Evolutionary conservation across 2,797 vertebrate species (phyloP).

Genomic region (Acipenser ruthenus): DNA sequence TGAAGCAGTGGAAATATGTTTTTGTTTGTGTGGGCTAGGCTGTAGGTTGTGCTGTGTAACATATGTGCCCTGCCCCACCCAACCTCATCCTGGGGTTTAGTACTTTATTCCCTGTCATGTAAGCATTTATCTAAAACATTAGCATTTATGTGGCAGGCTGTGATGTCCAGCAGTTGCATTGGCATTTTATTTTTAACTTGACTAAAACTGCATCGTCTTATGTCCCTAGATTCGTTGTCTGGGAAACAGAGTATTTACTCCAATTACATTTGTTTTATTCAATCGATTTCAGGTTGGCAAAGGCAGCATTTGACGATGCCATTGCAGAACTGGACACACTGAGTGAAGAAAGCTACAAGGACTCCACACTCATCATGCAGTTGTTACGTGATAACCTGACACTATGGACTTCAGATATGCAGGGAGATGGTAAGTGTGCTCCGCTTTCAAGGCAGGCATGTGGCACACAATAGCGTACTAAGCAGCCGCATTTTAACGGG

Average conservation of each 20-base stretch:
- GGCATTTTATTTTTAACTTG: neutral
- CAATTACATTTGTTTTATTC: neutral
- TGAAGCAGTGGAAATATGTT: neutral
- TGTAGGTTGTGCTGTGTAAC: neutral
- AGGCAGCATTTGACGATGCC: conserved; percentile 95
- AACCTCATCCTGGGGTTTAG: too few species aligned
- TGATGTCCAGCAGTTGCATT: too few species aligned
- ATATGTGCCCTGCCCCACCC: neutral
- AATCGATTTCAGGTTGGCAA: conserved; percentile 78
- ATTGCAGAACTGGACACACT: conserved; percentile 98
- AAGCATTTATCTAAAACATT: too few species aligned
- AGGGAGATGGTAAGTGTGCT: conserved; percentile 84
- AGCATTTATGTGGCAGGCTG: too few species aligned
- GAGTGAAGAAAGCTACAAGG: conserved; percentile 99
- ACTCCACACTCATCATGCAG: conserved; percentile 99
- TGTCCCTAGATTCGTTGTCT: neutral
- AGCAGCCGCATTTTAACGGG: too few species aligned
- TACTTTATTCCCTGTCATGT: too few species aligned
- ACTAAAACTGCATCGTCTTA: neutral
- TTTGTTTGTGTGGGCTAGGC: neutral
- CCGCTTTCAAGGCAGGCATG: neutral
- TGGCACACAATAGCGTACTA: too few species aligned
- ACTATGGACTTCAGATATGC: conserved; percentile 99
- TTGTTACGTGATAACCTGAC: conserved; percentile 99
- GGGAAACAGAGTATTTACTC: neutral